phyloP scores from a whole-genome alignment of 2,113 vertebrate species.

The Tragulus kanchil region DNA sequence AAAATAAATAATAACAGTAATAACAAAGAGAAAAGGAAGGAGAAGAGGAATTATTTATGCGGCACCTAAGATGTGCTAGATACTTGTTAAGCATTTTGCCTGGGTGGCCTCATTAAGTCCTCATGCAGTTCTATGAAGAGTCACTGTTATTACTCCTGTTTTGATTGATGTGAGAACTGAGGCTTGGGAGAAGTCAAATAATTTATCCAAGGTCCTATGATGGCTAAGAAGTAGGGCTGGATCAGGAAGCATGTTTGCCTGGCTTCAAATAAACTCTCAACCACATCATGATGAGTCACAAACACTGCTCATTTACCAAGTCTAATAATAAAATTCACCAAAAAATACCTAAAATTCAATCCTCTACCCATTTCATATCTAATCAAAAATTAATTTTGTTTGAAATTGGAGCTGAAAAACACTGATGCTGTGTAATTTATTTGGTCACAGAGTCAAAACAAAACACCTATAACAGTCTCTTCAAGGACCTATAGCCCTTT shows the following conservation, averaged over 20 bases:
- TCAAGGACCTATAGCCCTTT: neutral
- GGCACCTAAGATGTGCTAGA: neutral
- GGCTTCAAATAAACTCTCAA: neutral
- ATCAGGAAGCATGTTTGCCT: neutral
- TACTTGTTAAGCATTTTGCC: neutral
- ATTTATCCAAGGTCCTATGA: neutral
- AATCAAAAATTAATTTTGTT: slow-evolving; percentile 28
- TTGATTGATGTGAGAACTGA: neutral
- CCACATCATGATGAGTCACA: neutral
- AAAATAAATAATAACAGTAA: neutral
- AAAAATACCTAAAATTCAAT: neutral
- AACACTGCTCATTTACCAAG: neutral
- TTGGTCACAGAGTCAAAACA: neutral
- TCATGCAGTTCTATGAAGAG: neutral
- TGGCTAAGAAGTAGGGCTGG: neutral
- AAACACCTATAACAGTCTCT: neutral
- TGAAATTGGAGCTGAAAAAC: slow-evolving; percentile 16
- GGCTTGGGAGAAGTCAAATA: neutral
- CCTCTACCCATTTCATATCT: neutral
- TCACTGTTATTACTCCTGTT: neutral
- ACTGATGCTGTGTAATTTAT: neutral
- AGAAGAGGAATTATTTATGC: neutral
- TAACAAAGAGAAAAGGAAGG: neutral
- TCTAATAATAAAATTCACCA: neutral
- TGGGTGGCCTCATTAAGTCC: neutral